Percentiles rank a stretch among this genome's conserved stretches.
phyloP scores from a whole-genome alignment of 2,113 vertebrate species.

The Chloroceryle aenea region DNA sequence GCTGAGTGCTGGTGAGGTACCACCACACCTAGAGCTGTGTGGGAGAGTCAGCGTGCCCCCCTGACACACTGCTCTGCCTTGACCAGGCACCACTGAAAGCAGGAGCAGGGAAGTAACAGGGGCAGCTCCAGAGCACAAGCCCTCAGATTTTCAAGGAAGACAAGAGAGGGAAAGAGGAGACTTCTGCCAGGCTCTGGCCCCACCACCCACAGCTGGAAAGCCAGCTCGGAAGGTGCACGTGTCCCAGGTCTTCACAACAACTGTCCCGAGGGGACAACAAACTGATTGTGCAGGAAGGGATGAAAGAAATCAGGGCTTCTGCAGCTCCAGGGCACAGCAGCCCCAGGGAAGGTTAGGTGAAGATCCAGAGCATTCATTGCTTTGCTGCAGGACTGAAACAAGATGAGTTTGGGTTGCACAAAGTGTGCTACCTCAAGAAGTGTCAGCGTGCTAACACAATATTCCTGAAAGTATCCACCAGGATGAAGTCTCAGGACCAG shows the following conservation, averaged over 20 bases:
- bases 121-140: not conserved
- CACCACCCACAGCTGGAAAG: not conserved
- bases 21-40: accelerated
- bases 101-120: not conserved
- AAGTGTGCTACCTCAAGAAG: accelerated
- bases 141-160: accelerated
- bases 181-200: not conserved
- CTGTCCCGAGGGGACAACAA: not conserved
- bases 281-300: not conserved
- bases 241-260: not conserved
- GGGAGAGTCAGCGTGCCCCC: accelerated
- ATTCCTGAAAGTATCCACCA: not conserved
- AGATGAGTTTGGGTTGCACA: not conserved
- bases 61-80: accelerated
- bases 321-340: not conserved
- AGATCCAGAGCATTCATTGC: not conserved
- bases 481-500: not conserved
- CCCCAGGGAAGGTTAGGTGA: no score
- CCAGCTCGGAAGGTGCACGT: not conserved
- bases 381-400: not conserved
- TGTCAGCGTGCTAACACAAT: accelerated
- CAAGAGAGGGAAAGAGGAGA: not conserved
- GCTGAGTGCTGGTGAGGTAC: accelerated
- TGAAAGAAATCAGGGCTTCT: not conserved
- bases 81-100: not conserved